Evolutionary conservation across 2,888 invertebrate genomes (phyloP), one percentile per base, ranked within the genome.

Genomic region (Cantharis rufa): DNA sequence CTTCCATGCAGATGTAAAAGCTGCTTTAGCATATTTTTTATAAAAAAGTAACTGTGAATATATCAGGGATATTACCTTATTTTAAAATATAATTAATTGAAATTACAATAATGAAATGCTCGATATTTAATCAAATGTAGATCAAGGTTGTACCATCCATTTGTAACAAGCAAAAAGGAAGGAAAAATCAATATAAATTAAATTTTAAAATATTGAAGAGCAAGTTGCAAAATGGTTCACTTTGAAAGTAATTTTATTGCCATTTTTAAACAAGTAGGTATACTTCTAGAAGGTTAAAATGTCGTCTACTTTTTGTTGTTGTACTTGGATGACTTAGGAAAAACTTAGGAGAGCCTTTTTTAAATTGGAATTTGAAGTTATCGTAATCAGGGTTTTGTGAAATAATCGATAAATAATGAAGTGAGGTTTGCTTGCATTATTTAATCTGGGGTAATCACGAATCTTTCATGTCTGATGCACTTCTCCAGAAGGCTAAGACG

Each of bases 381-480:
- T 21, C 9, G 21, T 16, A 63, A 63, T 13, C 5, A 21, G 13
- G 18, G 10, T 66, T 21, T 21, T 21, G 24, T 66, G 18, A 66
- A 66, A 66, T 21, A 21, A 66, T 66, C 18, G 24, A 66, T 24
- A 66, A 63, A 18, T 18, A 66, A 21, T 66, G 18, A 21, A 66
- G 24, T 66, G 64, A 10, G 18, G 24, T 24, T 24, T 21, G 16
- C 13, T 69, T 13, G 28, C 62, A 28, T 68, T 69, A 72, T 76
- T 76, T 72, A 76, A 76, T 69, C 72, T 76, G 66, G 72, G 72
- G 32, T 77, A 77, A 74, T 77, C 77, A 77, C 77, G 77, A 77
- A 74, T 72, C 69, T 76, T 76, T 76, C 72, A 77, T 71, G 77
- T 72, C 74, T 69, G 72, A 73, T 77, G 77, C 77, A 74, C 70